Percentiles rank a stretch among this genome's conserved stretches.
Evolutionary conservation across 2,113 vertebrate species (phyloP).

Genomic region (Caranx melampygus): DNA sequence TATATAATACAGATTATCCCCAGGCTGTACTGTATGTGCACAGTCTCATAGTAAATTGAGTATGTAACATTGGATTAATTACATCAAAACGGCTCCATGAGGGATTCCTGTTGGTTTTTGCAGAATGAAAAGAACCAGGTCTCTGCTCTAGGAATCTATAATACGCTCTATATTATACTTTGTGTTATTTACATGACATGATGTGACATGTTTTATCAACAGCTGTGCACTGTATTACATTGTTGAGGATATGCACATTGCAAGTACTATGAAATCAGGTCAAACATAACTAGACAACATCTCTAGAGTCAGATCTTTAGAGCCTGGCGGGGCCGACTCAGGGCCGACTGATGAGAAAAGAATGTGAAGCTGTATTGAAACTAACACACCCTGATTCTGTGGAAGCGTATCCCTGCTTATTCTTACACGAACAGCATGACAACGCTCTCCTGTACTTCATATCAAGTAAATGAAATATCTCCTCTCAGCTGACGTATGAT

Average conservation of each 20-base stretch:
- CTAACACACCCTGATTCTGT: neutral
- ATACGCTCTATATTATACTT: no score
- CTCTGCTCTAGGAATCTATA: neutral
- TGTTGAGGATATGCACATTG: neutral
- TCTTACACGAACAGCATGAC: constrained; percentile 21
- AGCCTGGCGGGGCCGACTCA: neutral
- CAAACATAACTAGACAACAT: neutral
- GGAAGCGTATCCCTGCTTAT: constrained; percentile 1
- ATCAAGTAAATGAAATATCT: constrained; percentile 7
- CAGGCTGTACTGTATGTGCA: neutral
- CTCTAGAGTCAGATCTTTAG: neutral
- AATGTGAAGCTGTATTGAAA: neutral
- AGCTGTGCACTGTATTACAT: neutral
- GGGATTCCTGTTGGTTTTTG: neutral
- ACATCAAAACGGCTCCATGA: neutral
- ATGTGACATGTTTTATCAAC: neutral
- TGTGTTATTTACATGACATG: neutral
- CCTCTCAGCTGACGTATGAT: constrained; percentile 6
- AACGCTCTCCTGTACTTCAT: neutral
- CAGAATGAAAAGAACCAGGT: neutral
- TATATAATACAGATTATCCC: neutral
- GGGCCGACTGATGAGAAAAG: neutral
- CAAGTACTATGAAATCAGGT: neutral
- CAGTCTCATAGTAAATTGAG: neutral
- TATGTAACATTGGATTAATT: neutral